These are phyloP conservation scores for Megalops cyprinoides DNA, from an alignment of 2,797 vertebrate genomes.

Conservation along the genomic window DNA sequence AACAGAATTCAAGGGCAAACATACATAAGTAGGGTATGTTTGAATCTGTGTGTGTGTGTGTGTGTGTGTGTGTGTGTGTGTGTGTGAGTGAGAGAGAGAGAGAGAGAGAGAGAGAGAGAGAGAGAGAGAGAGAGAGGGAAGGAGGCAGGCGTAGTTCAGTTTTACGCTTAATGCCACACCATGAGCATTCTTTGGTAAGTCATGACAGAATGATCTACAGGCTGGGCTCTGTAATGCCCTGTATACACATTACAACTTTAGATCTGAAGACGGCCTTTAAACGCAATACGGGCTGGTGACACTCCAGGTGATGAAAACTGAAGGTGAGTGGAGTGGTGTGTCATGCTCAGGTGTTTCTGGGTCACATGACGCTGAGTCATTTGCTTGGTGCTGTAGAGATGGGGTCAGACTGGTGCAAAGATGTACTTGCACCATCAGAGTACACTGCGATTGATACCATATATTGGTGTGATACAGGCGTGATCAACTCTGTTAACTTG, in stretches of 20 bases:
- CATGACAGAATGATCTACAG: not conserved
- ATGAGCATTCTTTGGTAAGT: slow-evolving; percentile 1
- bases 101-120: not conserved
- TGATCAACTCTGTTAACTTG: not conserved
- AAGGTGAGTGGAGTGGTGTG: not conserved
- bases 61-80: no score
- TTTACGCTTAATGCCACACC: slow-evolving; percentile 4
- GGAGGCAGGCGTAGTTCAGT: not conserved
- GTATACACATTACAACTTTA: no score
- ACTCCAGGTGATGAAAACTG: not conserved
- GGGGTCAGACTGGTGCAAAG: not conserved
- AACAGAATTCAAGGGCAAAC: not conserved
- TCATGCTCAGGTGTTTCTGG: not conserved
- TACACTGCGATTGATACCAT: not conserved
- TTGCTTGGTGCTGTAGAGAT: not conserved
- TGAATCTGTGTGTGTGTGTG: no score
- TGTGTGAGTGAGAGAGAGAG: not conserved
- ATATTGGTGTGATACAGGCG: not conserved
- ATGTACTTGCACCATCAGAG: not conserved
- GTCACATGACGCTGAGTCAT: not conserved
- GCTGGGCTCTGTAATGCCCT: no score
- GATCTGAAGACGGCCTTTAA: no score
- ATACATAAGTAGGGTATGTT: no score
- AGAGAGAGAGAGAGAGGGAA: not conserved
- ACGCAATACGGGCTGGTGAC: no score